Percentiles rank a stretch among this genome's conserved stretches.
These are phyloP conservation scores for Erpetoichthys calabaricus DNA, from an alignment of 2,797 vertebrate species.

Conservation along the genomic window DNA sequence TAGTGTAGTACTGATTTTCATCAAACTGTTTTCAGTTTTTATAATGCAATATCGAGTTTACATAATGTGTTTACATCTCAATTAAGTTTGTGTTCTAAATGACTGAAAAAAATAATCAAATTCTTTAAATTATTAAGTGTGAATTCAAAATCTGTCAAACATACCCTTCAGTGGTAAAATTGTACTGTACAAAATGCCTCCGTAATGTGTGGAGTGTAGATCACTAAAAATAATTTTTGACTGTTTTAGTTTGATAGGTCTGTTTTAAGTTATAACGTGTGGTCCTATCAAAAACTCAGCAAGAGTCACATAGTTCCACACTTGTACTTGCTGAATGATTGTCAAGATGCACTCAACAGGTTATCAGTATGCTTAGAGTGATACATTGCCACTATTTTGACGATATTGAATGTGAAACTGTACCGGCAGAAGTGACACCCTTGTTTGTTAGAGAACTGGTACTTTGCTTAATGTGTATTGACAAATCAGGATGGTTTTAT, in stretches of 20 bases:
- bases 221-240: too few relatives aligned
- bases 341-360: not conserved
- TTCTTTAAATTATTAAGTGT: not conserved
- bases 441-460: conserved; percentile 40
- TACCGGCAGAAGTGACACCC: conserved; percentile 51
- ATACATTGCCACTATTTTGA: conserved; percentile 51
- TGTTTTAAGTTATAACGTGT: too few relatives aligned
- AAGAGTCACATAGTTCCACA: too few relatives aligned
- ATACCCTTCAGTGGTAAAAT: too few relatives aligned
- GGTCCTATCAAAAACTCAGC: too few relatives aligned
- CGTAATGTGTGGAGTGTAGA: too few relatives aligned
- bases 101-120: not conserved
- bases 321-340: too few relatives aligned
- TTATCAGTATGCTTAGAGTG: conserved; percentile 39
- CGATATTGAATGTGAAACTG: conserved; percentile 67
- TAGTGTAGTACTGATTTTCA: too few relatives aligned
- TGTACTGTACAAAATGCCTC: too few relatives aligned
- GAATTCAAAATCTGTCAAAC: not conserved
- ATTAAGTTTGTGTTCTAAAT: not conserved
- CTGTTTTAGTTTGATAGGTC: too few relatives aligned
- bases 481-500: conserved; percentile 63
- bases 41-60: not conserved
- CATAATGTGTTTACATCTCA: not conserved
- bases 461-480: conserved; percentile 66
- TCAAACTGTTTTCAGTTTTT: not conserved